Conservation (phyloP, 53 echinoderm and acorn worm genomes). For the Arbacia lixula region DNA sequence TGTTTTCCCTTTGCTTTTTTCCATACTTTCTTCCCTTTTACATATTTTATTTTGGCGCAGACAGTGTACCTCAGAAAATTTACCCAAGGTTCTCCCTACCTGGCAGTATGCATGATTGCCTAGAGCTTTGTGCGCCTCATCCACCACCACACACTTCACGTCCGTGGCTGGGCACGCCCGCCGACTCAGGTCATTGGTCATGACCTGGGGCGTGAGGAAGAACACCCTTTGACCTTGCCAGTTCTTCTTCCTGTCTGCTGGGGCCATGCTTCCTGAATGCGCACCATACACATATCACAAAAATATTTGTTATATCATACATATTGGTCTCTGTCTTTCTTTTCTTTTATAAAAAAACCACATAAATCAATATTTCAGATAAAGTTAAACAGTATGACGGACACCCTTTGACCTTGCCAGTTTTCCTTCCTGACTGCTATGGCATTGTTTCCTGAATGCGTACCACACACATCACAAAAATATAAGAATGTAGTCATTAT, state of each 20-base stretch:
- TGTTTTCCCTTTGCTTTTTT: no score
- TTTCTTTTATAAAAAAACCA: no score
- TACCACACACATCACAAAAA: no score
- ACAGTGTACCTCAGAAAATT: no score
- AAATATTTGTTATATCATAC: no score
- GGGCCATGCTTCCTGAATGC: slow-evolving; percentile 89
- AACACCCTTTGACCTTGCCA: slow-evolving; percentile 84
- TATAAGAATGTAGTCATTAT: no score
- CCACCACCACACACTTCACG: slow-evolving; percentile 94
- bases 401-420: slow-evolving; percentile 78
- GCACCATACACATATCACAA: no score
- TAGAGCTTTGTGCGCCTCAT: slow-evolving; percentile 96
- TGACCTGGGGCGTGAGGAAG: slow-evolving; percentile 96
- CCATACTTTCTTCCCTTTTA: no score
- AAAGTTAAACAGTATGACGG: no score
- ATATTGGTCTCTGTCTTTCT: no score
- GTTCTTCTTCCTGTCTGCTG: slow-evolving; percentile 71
- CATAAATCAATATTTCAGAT: no score
- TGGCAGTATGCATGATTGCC: slow-evolving; percentile 99
- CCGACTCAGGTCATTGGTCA: slow-evolving; percentile 95
- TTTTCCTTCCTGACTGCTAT: slow-evolving; percentile 73
- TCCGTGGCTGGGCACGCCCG: slow-evolving; percentile 83
- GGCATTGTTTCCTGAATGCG: slow-evolving; percentile 86
- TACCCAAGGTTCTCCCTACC: slow-evolving; percentile 70
- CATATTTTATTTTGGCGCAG: no score